phyloP scores from a whole-genome alignment of 1,140 invertebrate species.

The Trypoxylus dichotomus region DNA sequence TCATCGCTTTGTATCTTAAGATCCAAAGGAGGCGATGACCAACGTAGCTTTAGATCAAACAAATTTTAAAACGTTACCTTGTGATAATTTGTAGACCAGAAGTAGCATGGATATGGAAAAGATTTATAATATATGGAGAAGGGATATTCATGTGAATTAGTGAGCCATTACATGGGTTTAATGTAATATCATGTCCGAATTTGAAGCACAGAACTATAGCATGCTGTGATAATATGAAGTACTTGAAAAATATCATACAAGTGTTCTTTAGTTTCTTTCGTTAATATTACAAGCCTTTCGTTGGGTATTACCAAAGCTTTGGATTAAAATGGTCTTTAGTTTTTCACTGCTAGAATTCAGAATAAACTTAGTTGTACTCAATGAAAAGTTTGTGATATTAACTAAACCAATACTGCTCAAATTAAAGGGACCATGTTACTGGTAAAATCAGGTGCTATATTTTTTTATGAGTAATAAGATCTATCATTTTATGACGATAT shows the following conservation, averaged over 20 bases:
- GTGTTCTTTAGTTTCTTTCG: neutral
- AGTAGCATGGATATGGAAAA: neutral
- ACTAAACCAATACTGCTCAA: neutral
- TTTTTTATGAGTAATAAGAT: neutral
- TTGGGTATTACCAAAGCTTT: too few relatives aligned
- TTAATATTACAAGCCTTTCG: neutral
- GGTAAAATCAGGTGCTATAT: neutral
- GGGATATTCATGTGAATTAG: neutral
- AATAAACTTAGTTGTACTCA: too few relatives aligned
- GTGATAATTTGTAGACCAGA: neutral
- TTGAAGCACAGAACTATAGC: neutral
- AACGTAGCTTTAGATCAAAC: neutral
- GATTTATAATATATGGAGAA: neutral
- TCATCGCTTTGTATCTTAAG: conserved; percentile 44
- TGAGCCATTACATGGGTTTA: too few relatives aligned
- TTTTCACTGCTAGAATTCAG: too few relatives aligned
- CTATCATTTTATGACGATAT: too few relatives aligned
- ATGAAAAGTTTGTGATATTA: neutral
- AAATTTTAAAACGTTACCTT: neutral
- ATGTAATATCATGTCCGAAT: too few relatives aligned
- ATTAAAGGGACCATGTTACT: neutral
- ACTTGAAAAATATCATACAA: neutral
- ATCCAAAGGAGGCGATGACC: conserved; percentile 39
- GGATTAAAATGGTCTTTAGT: too few relatives aligned
- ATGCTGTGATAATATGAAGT: conserved; percentile 3